Evolutionary conservation across 2,888 invertebrate species (phyloP).

Genomic region (Anaspis maculata): DNA sequence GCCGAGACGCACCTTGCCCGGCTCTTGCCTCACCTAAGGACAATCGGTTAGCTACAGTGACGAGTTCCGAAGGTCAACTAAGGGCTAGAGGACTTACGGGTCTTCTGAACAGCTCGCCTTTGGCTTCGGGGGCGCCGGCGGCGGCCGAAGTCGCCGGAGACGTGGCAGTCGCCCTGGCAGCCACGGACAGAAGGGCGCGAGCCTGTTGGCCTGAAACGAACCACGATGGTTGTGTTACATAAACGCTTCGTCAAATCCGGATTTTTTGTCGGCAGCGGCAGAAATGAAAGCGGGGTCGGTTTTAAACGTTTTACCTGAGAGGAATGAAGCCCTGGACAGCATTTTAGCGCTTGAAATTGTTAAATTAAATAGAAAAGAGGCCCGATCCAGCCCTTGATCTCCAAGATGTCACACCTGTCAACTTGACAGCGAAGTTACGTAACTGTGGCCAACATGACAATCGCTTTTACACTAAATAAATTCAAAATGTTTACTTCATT

Average conservation of each 20-base stretch:
- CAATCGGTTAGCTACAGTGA: conserved; percentile 2
- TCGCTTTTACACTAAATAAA: too few species aligned
- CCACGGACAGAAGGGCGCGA: conserved; percentile 43
- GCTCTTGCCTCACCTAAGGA: conserved; percentile 53
- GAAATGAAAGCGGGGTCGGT: too few species aligned
- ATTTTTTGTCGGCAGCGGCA: background rate
- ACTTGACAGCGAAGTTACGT: too few species aligned
- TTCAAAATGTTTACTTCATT: too few species aligned
- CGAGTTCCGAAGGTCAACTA: conserved; percentile 2
- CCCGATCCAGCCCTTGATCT: too few species aligned
- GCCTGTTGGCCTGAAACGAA: conserved; percentile 44
- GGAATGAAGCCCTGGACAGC: conserved; percentile 60
- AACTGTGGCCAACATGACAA: too few species aligned
- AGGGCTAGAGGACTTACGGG: conserved; percentile 25
- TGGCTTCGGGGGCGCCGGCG: conserved; percentile 47
- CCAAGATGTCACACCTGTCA: too few species aligned
- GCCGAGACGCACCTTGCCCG: conserved; percentile 76
- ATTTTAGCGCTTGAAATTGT: too few species aligned
- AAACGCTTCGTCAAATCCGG: conserved; percentile 20
- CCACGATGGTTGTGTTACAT: conserved; percentile 21
- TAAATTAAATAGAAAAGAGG: too few species aligned
- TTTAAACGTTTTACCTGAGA: conserved; percentile 57
- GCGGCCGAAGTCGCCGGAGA: conserved; percentile 38
- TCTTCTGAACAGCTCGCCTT: conserved; percentile 45
- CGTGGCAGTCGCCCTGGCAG: conserved; percentile 42